phyloP scores from a whole-genome alignment of 2,888 invertebrate species.

The Drosophila paramelanica region DNA sequence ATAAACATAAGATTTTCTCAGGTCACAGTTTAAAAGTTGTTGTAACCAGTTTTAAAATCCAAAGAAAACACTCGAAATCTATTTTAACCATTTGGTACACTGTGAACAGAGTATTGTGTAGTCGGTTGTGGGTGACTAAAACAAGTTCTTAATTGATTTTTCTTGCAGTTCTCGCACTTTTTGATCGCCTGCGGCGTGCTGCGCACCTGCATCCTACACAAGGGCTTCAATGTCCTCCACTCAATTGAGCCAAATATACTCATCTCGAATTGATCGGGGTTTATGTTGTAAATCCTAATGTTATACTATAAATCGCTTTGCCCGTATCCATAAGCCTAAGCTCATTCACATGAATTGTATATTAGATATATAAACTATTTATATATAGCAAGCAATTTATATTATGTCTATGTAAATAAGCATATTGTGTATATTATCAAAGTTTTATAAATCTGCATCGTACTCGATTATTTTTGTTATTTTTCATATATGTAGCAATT shows the following conservation, averaged over 20 bases:
- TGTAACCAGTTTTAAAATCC: too few species aligned
- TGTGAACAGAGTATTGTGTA: not conserved
- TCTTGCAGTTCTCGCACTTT: conserved; percentile 92
- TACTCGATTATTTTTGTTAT: conserved; percentile 4
- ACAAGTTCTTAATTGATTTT: not conserved
- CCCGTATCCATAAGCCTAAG: conserved; percentile 6
- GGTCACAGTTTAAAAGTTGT: too few species aligned
- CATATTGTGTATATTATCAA: conserved; percentile 30
- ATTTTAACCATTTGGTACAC: too few species aligned
- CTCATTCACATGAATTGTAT: conserved; percentile 1
- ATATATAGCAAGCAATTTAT: conserved; percentile 26
- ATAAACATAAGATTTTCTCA: too few species aligned
- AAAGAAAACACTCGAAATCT: too few species aligned
- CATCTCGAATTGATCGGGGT: conserved; percentile 77
- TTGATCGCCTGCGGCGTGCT: conserved; percentile 91
- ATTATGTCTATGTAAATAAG: conserved; percentile 39
- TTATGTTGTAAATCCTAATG: not conserved
- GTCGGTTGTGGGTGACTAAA: not conserved
- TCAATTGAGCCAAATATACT: conserved; percentile 87
- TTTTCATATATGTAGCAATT: not conserved
- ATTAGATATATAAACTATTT: conserved; percentile 3
- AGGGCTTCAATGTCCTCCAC: conserved; percentile 92
- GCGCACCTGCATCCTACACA: conserved; percentile 94
- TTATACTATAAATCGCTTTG: conserved; percentile 9
- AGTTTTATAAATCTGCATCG: conserved; percentile 48